Conservation (phyloP, 92 coral and sea anemone genomes). For the Palythoa heliodiscus region DNA sequence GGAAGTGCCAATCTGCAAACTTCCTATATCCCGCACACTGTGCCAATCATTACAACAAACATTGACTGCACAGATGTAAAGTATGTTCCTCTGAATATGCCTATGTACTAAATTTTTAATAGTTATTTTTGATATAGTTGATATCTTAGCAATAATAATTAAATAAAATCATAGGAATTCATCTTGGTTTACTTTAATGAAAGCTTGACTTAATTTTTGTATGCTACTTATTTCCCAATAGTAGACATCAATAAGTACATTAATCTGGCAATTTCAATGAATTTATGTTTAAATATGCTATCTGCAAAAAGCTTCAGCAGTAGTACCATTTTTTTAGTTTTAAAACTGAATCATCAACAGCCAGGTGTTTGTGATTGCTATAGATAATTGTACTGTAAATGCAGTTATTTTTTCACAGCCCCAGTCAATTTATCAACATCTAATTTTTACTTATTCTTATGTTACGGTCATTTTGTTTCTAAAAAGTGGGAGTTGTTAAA, state of each 20-base stretch:
- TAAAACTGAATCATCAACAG: neutral
- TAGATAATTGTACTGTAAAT: too few relatives aligned
- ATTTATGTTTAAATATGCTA: neutral
- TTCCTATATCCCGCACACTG: neutral
- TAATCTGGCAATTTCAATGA: neutral
- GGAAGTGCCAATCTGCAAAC: constrained; percentile 1
- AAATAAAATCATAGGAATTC: neutral
- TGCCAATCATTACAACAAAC: neutral
- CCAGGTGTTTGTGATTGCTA: neutral
- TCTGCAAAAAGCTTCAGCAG: neutral
- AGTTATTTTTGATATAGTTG: too few relatives aligned
- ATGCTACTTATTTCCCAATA: neutral
- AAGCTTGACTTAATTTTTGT: neutral
- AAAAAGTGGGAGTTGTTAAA: too few relatives aligned
- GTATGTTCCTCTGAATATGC: neutral
- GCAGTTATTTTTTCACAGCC: too few relatives aligned
- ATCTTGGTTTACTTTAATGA: neutral
- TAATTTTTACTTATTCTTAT: too few relatives aligned
- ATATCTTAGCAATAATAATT: too few relatives aligned
- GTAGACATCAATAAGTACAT: neutral
- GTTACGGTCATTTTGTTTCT: too few relatives aligned
- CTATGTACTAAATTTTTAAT: too few relatives aligned
- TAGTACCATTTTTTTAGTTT: neutral
- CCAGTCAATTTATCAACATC: too few relatives aligned
- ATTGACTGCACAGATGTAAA: constrained; percentile 1